Base-by-base conservation (phyloP, 2,888 invertebrate genomes). In the Suillia variegata region DNA sequence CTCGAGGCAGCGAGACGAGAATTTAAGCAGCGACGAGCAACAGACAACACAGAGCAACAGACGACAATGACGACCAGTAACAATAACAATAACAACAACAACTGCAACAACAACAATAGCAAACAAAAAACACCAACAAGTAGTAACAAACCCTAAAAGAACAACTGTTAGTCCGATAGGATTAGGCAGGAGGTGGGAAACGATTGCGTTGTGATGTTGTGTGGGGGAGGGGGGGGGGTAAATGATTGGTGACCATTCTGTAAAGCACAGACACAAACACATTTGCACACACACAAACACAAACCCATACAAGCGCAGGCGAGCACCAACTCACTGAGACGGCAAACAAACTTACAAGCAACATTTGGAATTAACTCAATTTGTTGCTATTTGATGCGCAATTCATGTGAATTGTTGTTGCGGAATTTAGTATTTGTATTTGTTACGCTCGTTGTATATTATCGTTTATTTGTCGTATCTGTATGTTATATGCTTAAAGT, bases 321-420 rank as follows among this genome's bases (percentile, higher is more conserved):
- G 31, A 45, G 26, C 5, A 20, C 10, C 20, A n/a, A 26, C 26
- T 6, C 26, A 26, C 26, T 26, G 26, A 26, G 26, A 26, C 26
- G 10, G 26, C 26, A 26, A 26, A 26, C 26, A 26, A 26, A 26
- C 26, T 6, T 6, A 26, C 26, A 26, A 52, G 21, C 12, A 54
- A 34, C 34, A 4, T 48, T 26, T 55, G 54, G 47, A 24, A 31
- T 55, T 31, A 47, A 26, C 33, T 54, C 26, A 55, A 48, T 21
- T 55, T 55, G 20, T 47, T 55, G 31, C 45, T 15, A 12, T 26
- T 48, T 48, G 31, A 47, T 55, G 45, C 54, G 54, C 24, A 38
- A 13, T 45, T 26, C 54, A 15, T n/a, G 10, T 4, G 15, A 54
- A 54, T 54, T 54, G 22, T 54, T 26, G n/a, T n/a, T n/a, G 38